Base-by-base conservation (phyloP, 2,888 invertebrate genomes). In the Cheilosia impressa region DNA sequence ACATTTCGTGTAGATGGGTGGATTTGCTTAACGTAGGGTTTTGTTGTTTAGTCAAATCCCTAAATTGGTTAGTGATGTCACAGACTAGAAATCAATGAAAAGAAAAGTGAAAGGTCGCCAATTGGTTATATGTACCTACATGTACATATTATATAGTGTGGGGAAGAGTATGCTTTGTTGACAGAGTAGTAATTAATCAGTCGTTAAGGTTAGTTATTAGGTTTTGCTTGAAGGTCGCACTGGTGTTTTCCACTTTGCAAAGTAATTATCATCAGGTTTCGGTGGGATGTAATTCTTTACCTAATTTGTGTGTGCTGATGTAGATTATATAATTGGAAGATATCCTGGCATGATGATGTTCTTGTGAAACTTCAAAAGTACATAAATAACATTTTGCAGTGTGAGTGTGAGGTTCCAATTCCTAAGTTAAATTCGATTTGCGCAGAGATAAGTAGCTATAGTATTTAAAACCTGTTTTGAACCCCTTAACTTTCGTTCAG, bases 31-130 rank as follows among this genome's bases (percentile, higher is more conserved):
- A 76, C 80, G 80, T 57, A 50, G 76, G 22, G 27, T 62, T 66
- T 63, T 52, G 58, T 60, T 76, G 55, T 82, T 82, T 50, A 84
- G 63, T 68, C 63, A 68, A 76, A 55, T 81, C 34, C 65, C 72
- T 85, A 81, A 81, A 81, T 72, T 63, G 50, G 80, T 63, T 62
- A 76, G 66, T 85, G 85, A 85, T 77, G 81, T 85, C 81, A 85
- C 76, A 77, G 57, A 22, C 43, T 22, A 38, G 50, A 75, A 84
- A 84, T 84, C 80, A 71, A 84, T 84, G 71, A 75, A 78, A 79
- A 34, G 43, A 79, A 83, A 83, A 80, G 79, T 75, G 79, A 84
- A 84, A 84, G 84, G 80, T 80, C 75, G 55, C 31, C 69, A 80
- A 71, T 65, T 65, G 75, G 27, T 7, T 19, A 31, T 38, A 34